Base-by-base conservation (phyloP, 2,113 vertebrate genomes). In the Gnathonemus echidnorhynchus region DNA sequence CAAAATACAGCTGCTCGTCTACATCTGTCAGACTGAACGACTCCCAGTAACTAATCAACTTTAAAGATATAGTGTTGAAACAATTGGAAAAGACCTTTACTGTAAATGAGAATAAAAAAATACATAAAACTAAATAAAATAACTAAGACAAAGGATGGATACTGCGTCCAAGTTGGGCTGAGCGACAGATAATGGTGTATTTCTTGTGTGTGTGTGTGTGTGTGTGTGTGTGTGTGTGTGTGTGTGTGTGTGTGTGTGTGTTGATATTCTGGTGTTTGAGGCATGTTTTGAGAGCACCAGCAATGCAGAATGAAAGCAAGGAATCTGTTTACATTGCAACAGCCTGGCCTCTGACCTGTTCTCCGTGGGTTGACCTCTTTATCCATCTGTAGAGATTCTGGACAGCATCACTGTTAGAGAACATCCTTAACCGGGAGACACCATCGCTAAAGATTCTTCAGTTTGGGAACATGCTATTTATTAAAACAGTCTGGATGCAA, bases 311-410 rank as follows among this genome's bases (percentile, higher is more conserved):
- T 45, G 77, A 39, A 15, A 39, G 10, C 8, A 31, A 39, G 53
- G 35, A 42, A 77, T 19, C 49, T 19, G 35, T 45, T 88, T 62
- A 62, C 53, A 62, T 31, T 88, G 53, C 31, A 39, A 88, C 21
- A 74, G 27, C 62, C 10, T 74, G 88, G 74, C 62, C 88, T 88
- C 88, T 88, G 88, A 50, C 88, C 45, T 48, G 24, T 74, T 46
- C 42, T 42, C 8, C 27, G 42, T 27, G 24, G 42, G 11, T 6
- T 66, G 27, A 45, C 53, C 86, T 50, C 87, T 46, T 86, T 15
- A 35, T 56, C 8, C 53, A 31, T 48, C 45, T 74, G 24, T 17
- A n/a, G 58, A n/a, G 56, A 46, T 31, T 62, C 87, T 88, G 87
- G 87, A 88, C 56, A 58, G 35, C 24, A 62, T 88, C 56, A 45